Conservation (phyloP, 1,140 invertebrate species). For the Gerris buenoi region DNA sequence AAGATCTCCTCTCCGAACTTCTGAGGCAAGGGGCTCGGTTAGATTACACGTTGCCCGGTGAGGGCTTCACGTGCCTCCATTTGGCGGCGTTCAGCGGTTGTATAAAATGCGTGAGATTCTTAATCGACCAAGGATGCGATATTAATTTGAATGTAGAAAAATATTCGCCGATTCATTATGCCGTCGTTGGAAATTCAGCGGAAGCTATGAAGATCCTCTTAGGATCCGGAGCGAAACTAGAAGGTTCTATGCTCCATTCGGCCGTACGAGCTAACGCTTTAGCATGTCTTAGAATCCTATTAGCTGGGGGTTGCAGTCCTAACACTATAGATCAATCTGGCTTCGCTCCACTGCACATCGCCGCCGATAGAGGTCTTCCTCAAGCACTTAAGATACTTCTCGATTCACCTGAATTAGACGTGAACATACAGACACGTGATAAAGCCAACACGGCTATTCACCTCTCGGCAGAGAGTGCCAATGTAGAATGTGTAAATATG, state of each 20-base stretch:
- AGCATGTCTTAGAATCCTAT: constrained; percentile 53
- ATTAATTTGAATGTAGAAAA: constrained; percentile 36
- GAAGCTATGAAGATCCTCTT: constrained; percentile 55
- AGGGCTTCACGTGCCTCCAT: constrained; percentile 52
- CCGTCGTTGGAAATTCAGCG: constrained; percentile 58
- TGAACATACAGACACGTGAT: constrained; percentile 20
- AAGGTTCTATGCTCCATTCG: constrained; percentile 57
- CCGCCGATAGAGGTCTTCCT: constrained; percentile 52
- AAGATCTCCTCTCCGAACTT: constrained; percentile 43
- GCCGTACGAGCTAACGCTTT: constrained; percentile 56
- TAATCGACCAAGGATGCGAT: constrained; percentile 48
- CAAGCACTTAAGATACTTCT: constrained; percentile 39
- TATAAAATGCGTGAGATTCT: constrained; percentile 46
- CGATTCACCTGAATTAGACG: constrained; percentile 14
- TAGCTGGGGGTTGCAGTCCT: constrained; percentile 48
- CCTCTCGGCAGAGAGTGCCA: constrained; percentile 56
- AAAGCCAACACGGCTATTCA: constrained; percentile 49
- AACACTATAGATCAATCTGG: constrained; percentile 52
- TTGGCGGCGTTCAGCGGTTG: constrained; percentile 63
- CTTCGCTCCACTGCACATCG: constrained; percentile 57
- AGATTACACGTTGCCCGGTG: constrained; percentile 45
- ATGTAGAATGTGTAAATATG: constrained; percentile 47
- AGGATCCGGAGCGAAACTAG: constrained; percentile 42
- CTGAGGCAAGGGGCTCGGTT: constrained; percentile 48
- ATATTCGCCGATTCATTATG: constrained; percentile 61